Conservation (phyloP, 2,797 vertebrate genomes). For the Pipistrellus pygmaeus region DNA sequence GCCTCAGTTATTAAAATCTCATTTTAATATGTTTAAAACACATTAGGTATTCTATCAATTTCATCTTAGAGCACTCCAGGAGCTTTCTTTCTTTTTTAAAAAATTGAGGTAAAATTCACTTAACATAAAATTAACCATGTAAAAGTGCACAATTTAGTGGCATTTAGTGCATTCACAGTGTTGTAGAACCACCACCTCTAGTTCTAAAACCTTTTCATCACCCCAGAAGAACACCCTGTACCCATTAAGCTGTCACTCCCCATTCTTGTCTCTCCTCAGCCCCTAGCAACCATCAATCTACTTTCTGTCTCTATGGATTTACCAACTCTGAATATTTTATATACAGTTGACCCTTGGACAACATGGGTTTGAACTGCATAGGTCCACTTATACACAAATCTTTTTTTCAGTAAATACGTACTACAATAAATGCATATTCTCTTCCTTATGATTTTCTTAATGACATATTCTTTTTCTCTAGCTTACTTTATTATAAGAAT, state of each 20-base stretch:
- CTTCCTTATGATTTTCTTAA: neutral
- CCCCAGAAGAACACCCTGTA: neutral
- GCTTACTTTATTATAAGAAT: neutral
- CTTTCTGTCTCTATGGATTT: neutral
- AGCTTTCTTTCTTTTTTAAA: neutral
- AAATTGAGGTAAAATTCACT: neutral
- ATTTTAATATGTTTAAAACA: slow-evolving; percentile 32
- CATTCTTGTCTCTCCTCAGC: neutral
- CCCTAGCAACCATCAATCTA: neutral
- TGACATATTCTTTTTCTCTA: neutral
- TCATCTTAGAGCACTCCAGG: neutral
- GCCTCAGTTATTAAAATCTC: slow-evolving; percentile 36
- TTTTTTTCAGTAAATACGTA: neutral
- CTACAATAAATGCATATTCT: neutral
- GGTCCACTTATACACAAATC: neutral
- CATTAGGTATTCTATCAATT: neutral
- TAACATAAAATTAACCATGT: slow-evolving; percentile 22
- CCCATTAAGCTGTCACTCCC: neutral
- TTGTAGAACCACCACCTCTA: neutral
- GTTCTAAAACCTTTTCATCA: slow-evolving; percentile 20
- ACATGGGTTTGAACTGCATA: neutral
- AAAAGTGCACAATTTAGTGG: neutral
- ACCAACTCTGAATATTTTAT: slow-evolving; percentile 23
- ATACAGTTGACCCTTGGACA: neutral
- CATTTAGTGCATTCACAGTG: neutral